A percentile compares a stretch with the other conserved stretches of the same genome.
These are phyloP conservation scores for Halichoeres trimaculatus DNA, from an alignment of 2,113 vertebrate genomes.

Conservation along the genomic window DNA sequence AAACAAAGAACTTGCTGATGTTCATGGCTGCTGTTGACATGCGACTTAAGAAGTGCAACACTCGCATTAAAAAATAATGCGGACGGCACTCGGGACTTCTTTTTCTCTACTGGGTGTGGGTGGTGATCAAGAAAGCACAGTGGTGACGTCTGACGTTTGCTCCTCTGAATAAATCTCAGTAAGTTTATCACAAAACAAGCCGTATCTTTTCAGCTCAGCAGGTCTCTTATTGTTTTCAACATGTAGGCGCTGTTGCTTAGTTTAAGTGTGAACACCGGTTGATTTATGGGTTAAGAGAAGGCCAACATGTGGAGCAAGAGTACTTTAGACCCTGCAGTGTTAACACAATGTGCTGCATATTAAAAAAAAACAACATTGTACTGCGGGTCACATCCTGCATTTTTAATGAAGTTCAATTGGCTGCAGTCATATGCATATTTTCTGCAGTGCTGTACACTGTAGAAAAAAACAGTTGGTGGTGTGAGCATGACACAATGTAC, in stretches of 20 bases:
- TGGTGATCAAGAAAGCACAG: constrained; percentile 12
- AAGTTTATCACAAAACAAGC: constrained; percentile 1
- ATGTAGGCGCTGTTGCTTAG: constrained; percentile 3
- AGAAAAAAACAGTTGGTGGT: constrained; percentile 36
- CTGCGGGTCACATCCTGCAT: constrained; percentile 40
- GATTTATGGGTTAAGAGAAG: not conserved
- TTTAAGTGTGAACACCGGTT: constrained; percentile 14
- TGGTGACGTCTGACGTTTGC: not conserved
- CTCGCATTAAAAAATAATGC: constrained; percentile 64
- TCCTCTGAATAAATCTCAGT: constrained; percentile 5
- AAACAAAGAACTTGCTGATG: constrained; percentile 71
- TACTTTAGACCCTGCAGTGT: not conserved
- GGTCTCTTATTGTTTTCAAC: constrained; percentile 9
- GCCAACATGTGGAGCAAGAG: constrained; percentile 28
- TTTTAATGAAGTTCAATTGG: constrained; percentile 52
- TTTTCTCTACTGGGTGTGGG: constrained; percentile 4
- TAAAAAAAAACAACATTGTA: constrained; percentile 43
- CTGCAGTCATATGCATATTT: constrained; percentile 49
- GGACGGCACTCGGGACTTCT: constrained; percentile 15
- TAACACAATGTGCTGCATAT: constrained; percentile 35
- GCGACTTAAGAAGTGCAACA: constrained; percentile 63
- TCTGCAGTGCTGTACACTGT: constrained; percentile 36
- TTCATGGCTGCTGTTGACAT: constrained; percentile 62
- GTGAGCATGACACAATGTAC: constrained; percentile 36
- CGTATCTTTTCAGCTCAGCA: not conserved